These are phyloP conservation scores for Bilobella aurantiaca DNA, from an alignment of 1,140 invertebrate species.

Conservation along the genomic window DNA sequence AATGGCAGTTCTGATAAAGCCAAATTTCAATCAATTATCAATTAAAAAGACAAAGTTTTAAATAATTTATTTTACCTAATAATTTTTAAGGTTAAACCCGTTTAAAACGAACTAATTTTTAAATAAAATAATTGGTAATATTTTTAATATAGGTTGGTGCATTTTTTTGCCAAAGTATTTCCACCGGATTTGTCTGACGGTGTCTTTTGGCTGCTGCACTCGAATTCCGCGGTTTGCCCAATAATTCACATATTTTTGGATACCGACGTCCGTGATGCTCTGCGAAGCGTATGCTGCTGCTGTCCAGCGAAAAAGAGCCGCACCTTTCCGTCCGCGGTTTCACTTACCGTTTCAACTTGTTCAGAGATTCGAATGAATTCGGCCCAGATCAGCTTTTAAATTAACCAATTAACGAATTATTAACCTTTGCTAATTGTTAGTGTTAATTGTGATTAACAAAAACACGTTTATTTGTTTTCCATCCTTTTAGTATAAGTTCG, in stretches of 20 bases:
- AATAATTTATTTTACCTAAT: too few species aligned
- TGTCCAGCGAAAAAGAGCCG: not conserved
- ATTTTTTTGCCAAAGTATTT: conserved; percentile 23
- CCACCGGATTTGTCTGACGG: conserved; percentile 31
- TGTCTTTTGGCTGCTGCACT: conserved; percentile 33
- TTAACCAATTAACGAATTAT: not conserved
- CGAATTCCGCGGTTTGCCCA: conserved; percentile 24
- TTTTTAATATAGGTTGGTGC: conserved; percentile 22
- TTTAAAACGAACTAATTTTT: too few species aligned
- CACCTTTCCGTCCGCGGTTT: not conserved
- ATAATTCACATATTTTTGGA: conserved; percentile 28
- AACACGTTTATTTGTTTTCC: too few species aligned
- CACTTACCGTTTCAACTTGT: not conserved
- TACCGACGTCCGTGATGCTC: conserved; percentile 13
- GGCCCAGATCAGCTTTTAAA: not conserved
- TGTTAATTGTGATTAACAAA: too few species aligned
- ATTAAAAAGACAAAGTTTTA: too few species aligned
- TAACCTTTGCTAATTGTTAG: too few species aligned
- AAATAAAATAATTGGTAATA: not conserved
- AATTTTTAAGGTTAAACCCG: too few species aligned
- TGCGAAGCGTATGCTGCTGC: not conserved
- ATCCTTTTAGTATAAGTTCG: too few species aligned
- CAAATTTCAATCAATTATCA: too few species aligned
- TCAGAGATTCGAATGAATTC: not conserved
- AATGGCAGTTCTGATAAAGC: too few species aligned